phyloP scores from a whole-genome alignment of 2,113 vertebrate genomes.

The Rhombomys opimus region DNA sequence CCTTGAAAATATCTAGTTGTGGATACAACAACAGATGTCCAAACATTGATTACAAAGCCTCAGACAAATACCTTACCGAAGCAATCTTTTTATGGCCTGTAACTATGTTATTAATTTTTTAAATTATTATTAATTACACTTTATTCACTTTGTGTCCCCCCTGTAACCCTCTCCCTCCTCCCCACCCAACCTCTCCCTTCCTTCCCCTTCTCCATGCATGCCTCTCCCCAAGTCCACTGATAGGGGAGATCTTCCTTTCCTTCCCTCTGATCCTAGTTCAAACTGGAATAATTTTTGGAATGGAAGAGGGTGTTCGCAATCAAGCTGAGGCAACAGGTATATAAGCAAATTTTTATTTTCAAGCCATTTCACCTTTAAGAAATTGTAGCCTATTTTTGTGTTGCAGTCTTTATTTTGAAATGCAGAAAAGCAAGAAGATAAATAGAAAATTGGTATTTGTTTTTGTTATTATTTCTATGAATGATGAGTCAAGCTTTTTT shows the following conservation, averaged over 20 bases:
- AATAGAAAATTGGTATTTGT: constrained; percentile 49
- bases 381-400: neutral
- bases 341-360: constrained; percentile 54
- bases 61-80: neutral
- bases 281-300: constrained; percentile 12
- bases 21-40: constrained; percentile 64
- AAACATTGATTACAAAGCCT: constrained; percentile 66
- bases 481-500: constrained; percentile 34
- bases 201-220: no score
- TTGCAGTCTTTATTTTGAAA: neutral
- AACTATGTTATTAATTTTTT: neutral
- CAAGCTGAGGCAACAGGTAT: neutral
- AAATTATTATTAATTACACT: no score
- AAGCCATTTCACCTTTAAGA: constrained; percentile 65
- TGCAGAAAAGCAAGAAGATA: constrained; percentile 66
- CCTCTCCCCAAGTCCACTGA: no score
- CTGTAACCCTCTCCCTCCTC: no score
- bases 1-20: constrained; percentile 75
- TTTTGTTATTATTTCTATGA: neutral
- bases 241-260: no score
- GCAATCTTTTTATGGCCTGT: constrained; percentile 3
- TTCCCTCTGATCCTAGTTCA: neutral
- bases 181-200: no score
- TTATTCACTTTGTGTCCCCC: no score
- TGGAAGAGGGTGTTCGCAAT: neutral